Base-by-base conservation (phyloP, 2,888 invertebrate genomes). In the Brachyptera risi region DNA sequence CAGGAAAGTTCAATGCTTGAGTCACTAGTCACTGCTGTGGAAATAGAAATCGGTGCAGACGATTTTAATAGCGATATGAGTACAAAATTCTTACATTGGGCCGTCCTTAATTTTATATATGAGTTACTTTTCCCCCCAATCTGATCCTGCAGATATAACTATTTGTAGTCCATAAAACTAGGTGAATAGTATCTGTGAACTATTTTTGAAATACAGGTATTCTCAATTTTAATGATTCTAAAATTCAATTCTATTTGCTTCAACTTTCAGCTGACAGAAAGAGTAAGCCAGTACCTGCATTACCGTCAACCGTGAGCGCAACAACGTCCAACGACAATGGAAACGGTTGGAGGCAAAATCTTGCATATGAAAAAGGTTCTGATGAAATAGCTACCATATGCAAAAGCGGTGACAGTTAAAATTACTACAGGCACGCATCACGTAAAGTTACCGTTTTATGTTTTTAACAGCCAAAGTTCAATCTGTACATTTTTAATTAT, bases 341-440 rank as follows among this genome's bases (percentile, higher is more conserved):
- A 2, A 51, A 31, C 26, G 54, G 54, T 19, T 58, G 58, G 58
- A n/a, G 21, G 9, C 58, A 37, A 11, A 58, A 37, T 17, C 26
- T 47, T 19, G 58, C n/a, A 26, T 21, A 24, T 23, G 26, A 49
- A 49, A 24, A 23, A 17, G 21, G 58, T 11, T 44, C 49, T 2
- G 31, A 58, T 19, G 49, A 58, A 11, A 58, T 37, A 11, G 58
- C 44, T 1, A 37, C 44, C 9, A 26, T 58, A 17, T 58, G 15
- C 49, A 40, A 31, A 11, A 35, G 37, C 3, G 44, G 44, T 2
- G n/a, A 9, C 47, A 24, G 23, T 19, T n/a, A n/a, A n/a, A n/a
- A n/a, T n/a, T n/a, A n/a, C n/a, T n/a, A n/a, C n/a, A n/a, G n/a
- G n/a, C n/a, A n/a, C n/a, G n/a, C n/a, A n/a, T n/a, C n/a, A n/a